These are phyloP conservation scores for Leptinotarsa peninsularis DNA, from an alignment of 2,888 invertebrate species.

Conservation along the genomic window DNA sequence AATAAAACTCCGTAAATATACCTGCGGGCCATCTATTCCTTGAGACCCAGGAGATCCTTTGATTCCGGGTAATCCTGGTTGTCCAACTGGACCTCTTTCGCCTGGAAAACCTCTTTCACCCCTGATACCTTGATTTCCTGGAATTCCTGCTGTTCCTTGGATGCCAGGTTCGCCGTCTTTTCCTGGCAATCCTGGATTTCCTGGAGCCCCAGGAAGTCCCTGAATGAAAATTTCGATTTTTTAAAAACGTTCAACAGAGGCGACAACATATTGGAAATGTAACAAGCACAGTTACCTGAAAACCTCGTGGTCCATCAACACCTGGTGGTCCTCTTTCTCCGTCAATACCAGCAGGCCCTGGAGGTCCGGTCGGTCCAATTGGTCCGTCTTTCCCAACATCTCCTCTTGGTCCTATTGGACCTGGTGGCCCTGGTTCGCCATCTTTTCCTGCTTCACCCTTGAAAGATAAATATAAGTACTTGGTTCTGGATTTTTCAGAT, in stretches of 20 bases:
- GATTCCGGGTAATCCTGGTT: conserved; percentile 74
- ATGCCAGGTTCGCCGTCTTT: conserved; percentile 84
- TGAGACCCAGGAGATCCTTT: conserved; percentile 76
- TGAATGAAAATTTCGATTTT: conserved; percentile 34
- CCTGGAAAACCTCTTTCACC: conserved; percentile 81
- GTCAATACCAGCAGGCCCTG: conserved; percentile 77
- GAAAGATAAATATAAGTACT: not conserved
- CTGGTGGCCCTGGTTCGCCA: conserved; percentile 82
- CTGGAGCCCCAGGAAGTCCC: conserved; percentile 78
- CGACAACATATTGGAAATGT: not conserved
- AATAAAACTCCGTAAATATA: conserved; percentile 56
- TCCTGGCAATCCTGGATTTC: conserved; percentile 80
- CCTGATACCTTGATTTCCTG: conserved; percentile 70
- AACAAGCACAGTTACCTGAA: conserved; percentile 71
- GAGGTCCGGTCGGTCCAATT: conserved; percentile 79
- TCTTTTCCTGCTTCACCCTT: conserved; percentile 85
- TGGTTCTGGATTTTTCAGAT: no score
- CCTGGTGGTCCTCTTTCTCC: conserved; percentile 85
- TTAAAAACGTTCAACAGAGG: not conserved
- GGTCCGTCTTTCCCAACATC: conserved; percentile 83
- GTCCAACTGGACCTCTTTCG: conserved; percentile 78
- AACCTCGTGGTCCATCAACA: conserved; percentile 81
- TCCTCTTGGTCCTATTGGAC: conserved; percentile 81
- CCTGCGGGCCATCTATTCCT: conserved; percentile 77
- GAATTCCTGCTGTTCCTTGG: conserved; percentile 73